Base-by-base conservation (phyloP, 1,140 invertebrate species). In the Trichomalopsis sarcophagae region DNA sequence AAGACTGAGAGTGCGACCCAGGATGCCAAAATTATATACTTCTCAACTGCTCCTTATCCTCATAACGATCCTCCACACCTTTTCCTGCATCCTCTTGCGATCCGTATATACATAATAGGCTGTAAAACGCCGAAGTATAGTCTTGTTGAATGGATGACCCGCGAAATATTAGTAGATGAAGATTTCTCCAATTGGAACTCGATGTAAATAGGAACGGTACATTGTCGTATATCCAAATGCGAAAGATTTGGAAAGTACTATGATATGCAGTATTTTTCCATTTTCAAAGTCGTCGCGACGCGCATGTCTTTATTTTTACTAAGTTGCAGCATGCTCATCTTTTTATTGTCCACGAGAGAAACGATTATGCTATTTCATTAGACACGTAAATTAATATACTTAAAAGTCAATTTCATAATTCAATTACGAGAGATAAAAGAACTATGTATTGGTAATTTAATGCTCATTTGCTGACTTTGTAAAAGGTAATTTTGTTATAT, bases 351-450 rank as follows among this genome's bases (percentile, higher is more conserved):
- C 11, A 4, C 13, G 47, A 14, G 13, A 50, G 17, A 50, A 50
- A 14, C 14, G 10, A 50, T 50, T 50, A 50, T 68, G 66, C 66
- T 68, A 23, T 23, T 68, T 68, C 23, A 23, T 68, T 71, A 71
- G 33, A 71, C 21, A 71, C 68, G n/a, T 27, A n/a, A 27, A n/a
- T 23, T n/a, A 17, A 4, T 68, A n/a, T 36, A 74, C 21, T n/a
- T 68, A n/a, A 75, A 75, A 62, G 71, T 62, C 47, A 82, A 82
- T 82, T 82, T 82, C 30, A 76, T 40, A 9, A 75, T 75, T 76
- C 71, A 40, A 82, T 82, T 82, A 6, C 68, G 55, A 44, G 73
- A 21, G 30, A 40, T 44, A 44, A 17, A 17, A 55, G 13, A 36
- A 74, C n/a, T 74, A 74, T 13, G 1, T 17, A 30, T 71, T 30